Evolutionary conservation across 2,888 invertebrate species (phyloP).

Genomic region (Microplitis deprimator): DNA sequence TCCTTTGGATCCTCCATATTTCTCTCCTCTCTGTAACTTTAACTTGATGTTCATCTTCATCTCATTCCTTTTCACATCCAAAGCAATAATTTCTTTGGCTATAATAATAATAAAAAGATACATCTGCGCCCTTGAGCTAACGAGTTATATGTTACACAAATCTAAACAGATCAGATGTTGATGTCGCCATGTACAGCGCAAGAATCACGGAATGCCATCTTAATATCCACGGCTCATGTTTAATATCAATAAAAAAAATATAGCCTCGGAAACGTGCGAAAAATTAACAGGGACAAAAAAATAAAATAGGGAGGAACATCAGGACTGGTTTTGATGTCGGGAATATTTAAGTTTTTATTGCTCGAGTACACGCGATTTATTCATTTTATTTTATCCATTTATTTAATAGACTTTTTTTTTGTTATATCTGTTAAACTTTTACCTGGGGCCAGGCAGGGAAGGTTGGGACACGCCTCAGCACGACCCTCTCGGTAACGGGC

Average conservation of each 20-base stretch:
- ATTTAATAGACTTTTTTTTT: conserved; percentile 19
- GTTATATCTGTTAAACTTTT: conserved; percentile 25
- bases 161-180: conserved; percentile 22
- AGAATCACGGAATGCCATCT: conserved; percentile 14
- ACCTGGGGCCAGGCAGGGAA: conserved; percentile 40
- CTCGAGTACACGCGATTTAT: conserved; percentile 4
- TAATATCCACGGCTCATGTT: conserved; percentile 26
- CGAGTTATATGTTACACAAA: conserved; percentile 36
- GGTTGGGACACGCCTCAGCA: conserved; percentile 39
- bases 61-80: conserved; percentile 10
- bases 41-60: neutral
- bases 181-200: conserved; percentile 13
- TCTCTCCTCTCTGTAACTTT: too few relatives aligned
- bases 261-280: neutral
- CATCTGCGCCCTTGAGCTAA: conserved; percentile 38
- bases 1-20: too few relatives aligned
- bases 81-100: conserved; percentile 21
- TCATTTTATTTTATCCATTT: conserved; percentile 32
- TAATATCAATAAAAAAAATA: conserved; percentile 22
- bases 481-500: conserved; percentile 57
- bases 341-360: conserved; percentile 15
- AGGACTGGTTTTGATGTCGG: conserved; percentile 9
- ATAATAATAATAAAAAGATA: conserved; percentile 40
- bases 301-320: neutral
- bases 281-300: conserved; percentile 3